phyloP scores from a whole-genome alignment of 2,797 vertebrate genomes.

The Eulemur mongoz region DNA sequence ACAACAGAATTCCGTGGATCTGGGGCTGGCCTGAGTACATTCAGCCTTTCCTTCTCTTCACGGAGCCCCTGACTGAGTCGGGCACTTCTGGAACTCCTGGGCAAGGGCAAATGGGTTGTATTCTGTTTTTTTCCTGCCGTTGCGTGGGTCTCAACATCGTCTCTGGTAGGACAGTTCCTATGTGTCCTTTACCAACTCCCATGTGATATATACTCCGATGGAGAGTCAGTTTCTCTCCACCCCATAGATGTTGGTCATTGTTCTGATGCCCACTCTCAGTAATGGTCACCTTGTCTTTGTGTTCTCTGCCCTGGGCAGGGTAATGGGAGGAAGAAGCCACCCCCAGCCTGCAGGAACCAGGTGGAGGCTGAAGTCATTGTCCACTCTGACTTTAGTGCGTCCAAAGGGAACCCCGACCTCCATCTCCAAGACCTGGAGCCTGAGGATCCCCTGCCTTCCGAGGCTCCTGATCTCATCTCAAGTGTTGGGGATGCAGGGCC shows the following conservation, averaged over 20 bases:
- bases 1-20: neutral
- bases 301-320: conserved; percentile 81
- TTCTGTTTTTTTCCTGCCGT: neutral
- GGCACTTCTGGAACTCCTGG: neutral
- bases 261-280: neutral
- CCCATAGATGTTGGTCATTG: neutral
- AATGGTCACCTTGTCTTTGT: conserved; percentile 17
- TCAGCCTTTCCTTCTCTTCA: neutral
- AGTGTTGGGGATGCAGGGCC: conserved; percentile 8
- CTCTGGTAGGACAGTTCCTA: neutral
- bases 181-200: too few species aligned
- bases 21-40: neutral
- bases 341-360: conserved; percentile 87
- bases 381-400: conserved; percentile 94
- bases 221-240: neutral
- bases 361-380: conserved; percentile 97
- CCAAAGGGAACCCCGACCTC: conserved; percentile 79
- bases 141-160: fast-evolving
- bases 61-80: neutral
- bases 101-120: neutral
- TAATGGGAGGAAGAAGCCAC: conserved; percentile 85
- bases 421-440: conserved; percentile 76
- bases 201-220: neutral
- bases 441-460: conserved; percentile 24
- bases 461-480: conserved; percentile 31